Percentiles rank a stretch among this genome's conserved stretches.
phyloP scores from a whole-genome alignment of 2,797 vertebrate species.

The Sebastes cheni region DNA sequence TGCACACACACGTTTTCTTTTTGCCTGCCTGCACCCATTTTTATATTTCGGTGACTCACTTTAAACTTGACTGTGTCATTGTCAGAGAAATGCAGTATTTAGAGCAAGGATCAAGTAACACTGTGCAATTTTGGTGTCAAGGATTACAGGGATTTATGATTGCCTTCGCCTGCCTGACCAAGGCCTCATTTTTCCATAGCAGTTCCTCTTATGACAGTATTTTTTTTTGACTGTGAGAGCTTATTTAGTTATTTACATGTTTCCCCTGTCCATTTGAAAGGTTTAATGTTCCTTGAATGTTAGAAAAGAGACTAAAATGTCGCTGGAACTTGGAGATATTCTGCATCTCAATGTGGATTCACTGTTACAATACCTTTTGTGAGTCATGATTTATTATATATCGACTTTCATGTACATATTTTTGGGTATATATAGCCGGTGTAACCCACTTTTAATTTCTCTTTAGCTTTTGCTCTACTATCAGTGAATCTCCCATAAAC shows the following conservation, averaged over 20 bases:
- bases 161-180: neutral
- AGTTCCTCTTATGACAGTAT: neutral
- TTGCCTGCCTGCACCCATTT: neutral
- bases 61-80: constrained; percentile 16
- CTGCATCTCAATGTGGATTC: neutral
- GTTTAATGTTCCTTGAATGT: neutral
- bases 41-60: neutral
- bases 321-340: neutral
- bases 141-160: constrained; percentile 35
- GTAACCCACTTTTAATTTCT: neutral
- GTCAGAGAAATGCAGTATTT: constrained; percentile 5
- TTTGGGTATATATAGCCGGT: neutral
- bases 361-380: neutral
- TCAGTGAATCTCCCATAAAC: neutral
- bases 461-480: neutral
- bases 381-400: neutral
- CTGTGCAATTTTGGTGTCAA: constrained; percentile 15
- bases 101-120: constrained; percentile 21
- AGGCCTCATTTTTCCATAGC: neutral
- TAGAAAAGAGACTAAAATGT: neutral
- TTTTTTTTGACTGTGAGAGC: neutral
- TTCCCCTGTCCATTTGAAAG: neutral
- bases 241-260: neutral
- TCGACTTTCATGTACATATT: neutral
- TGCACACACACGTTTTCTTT: neutral